Evolutionary conservation across 2,113 vertebrate species (phyloP), one percentile per base, ranked within the genome.

Genomic region (Syngnathoides biaculeatus): DNA sequence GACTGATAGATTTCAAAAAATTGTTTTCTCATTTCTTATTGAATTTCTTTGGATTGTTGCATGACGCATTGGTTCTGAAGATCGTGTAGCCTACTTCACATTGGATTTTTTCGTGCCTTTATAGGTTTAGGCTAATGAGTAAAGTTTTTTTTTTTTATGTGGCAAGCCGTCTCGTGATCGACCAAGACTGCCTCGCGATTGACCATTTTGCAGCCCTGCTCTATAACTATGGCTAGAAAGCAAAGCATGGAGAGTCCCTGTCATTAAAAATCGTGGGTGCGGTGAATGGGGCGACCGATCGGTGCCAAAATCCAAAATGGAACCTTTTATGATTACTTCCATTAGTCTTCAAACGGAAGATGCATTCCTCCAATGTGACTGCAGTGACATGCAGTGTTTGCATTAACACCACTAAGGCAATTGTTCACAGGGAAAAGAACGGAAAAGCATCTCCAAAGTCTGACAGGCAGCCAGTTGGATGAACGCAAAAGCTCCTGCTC

Each of bases 401-500:
- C 20, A 3, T 40, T 61, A 42, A 22, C 19, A 58, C 50, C 1
- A 0, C 65, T 11, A 39, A 47, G 68, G 27, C 59, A 13, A 59
- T 12, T 53, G 70, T 74, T 84, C 48, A 71, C 69, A 62, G 27
- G 52, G n/a, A 75, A 74, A 67, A 58, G 64, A 40, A 71, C 68
- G 71, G 71, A 68, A 81, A n/a, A 14, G 40, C 60, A 42, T n/a
- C 39, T 3, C 22, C 39, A 62, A 62, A 83, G 79, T 87, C 84
- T 87, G 88, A 91, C 86, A 78, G 88, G 72, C 85, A 90, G 76
- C 78, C 79, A 79, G 77, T 84, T 78, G 80, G 72, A 84, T 62
- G 79, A 83, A 88, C 86, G 82, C 64, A 87, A 89, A 86, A 86
- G 67, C 81, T 85, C 79, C 79, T 83, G 75, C 81, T 75, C 65